Evolutionary conservation across 2,888 invertebrate species (phyloP).

Genomic region (Callosobruchus maculatus): DNA sequence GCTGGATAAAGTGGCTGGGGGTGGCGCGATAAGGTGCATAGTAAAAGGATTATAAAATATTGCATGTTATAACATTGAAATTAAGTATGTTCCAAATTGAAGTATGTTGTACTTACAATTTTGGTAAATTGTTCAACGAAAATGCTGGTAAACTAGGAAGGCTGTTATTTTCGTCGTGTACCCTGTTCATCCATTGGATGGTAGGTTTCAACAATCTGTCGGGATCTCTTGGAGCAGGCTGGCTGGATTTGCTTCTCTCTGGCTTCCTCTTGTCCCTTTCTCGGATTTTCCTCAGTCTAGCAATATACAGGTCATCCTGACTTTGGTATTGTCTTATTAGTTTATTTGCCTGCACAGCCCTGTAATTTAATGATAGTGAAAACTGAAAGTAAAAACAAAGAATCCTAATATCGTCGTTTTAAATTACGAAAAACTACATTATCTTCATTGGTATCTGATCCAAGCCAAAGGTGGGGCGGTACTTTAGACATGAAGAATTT

Average conservation of each 20-base stretch:
- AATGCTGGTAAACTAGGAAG: not conserved
- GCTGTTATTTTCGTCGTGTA: slow-evolving; percentile 19
- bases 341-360: slow-evolving; percentile 38
- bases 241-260: slow-evolving; percentile 27
- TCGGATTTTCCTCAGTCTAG: slow-evolving; percentile 28
- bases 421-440: no score
- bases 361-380: slow-evolving; percentile 23
- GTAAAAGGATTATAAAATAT: no score
- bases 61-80: no score
- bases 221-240: slow-evolving; percentile 35
- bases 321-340: slow-evolving; percentile 43
- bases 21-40: no score
- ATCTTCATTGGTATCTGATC: no score
- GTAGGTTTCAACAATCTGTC: slow-evolving; percentile 42
- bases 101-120: slow-evolving; percentile 1
- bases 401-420: no score
- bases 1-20: no score
- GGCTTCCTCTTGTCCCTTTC: slow-evolving; percentile 17
- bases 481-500: no score
- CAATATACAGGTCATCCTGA: slow-evolving; percentile 40
- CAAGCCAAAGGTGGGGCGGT: no score
- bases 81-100: no score
- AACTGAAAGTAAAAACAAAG: no score
- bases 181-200: slow-evolving; percentile 41
- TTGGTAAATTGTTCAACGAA: not conserved